Evolutionary conservation across 2,888 invertebrate species (phyloP).

Genomic region (Nomada fabriciana): DNA sequence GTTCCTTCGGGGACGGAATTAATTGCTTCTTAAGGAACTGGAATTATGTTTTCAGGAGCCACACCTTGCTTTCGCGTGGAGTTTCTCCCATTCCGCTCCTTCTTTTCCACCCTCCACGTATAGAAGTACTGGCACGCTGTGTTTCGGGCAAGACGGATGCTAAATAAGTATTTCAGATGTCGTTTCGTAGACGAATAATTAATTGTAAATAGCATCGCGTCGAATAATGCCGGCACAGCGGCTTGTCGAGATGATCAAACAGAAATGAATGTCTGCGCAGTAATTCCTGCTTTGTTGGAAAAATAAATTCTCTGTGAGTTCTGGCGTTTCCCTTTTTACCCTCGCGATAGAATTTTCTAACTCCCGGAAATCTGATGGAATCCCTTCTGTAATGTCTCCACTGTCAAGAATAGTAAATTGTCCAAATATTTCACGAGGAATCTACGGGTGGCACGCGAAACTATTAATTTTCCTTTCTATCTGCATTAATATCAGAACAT

Average conservation of each 20-base stretch:
- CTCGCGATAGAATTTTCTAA: no score
- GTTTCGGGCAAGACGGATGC: conserved; percentile 2
- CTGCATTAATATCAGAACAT: not conserved
- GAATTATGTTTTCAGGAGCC: conserved; percentile 81
- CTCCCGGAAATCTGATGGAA: no score
- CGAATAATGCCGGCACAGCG: not conserved
- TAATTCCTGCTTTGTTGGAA: not conserved
- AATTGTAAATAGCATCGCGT: conserved; percentile 6
- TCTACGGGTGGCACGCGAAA: no score
- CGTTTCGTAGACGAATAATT: conserved; percentile 11
- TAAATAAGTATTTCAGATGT: conserved; percentile 16
- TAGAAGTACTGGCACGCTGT: not conserved
- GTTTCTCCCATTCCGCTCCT: not conserved
- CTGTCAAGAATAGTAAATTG: no score
- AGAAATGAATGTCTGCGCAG: not conserved
- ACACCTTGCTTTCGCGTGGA: conserved; percentile 41
- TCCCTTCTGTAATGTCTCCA: no score
- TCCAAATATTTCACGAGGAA: no score
- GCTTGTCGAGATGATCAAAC: not conserved
- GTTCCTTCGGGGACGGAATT: conserved; percentile 78
- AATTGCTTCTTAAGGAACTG: conserved; percentile 82
- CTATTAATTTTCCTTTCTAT: no score
- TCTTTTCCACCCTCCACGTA: not conserved
- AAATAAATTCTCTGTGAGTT: not conserved
- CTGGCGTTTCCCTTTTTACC: no score